Evolutionary conservation across 2,797 vertebrate species (phyloP), one percentile per base, ranked within the genome.

Genomic region (Danionella dracula): DNA sequence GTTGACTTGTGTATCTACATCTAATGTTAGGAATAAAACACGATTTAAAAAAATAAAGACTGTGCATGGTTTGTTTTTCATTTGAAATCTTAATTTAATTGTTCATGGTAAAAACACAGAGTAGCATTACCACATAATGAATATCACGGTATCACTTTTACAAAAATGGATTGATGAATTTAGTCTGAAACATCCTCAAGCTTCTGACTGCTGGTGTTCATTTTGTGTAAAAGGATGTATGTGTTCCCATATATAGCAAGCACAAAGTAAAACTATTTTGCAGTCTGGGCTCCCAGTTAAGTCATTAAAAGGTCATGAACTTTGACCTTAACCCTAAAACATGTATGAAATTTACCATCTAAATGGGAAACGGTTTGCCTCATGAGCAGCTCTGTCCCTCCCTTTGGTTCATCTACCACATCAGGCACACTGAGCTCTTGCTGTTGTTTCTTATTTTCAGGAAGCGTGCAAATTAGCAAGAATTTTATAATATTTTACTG

Each of bases 1-100:
- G 85, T 89, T 89, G 87, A 90, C 82, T 88, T 87, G 87, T 89
- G 87, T 89, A 89, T 86, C 87, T 85, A 88, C 80, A 90, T 86
- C 84, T 87, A 86, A 85, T 88, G 88, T 86, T 90, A 90, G 87
- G 84, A 89, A 86, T 86, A 89, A 90, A 90, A 90, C 81, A 80
- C 83, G 81, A 82, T 89, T 90, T 85, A 83, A 88, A 87, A 84
- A 82, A 45, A 9, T 7, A 29, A 44, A 31, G 35, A 19, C 40
- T 60, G 41, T 60, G 31, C 8, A 4, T 1, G 45, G 32, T 20
- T 59, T 45, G 19, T 15, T 34, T 2, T 3, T 27, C 23, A 27
- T 27, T 27, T 3, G n/a, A n/a, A n/a, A n/a, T n/a, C n/a, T n/a
- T n/a, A n/a, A n/a, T n/a, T n/a, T n/a, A n/a, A n/a, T n/a, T n/a